These are phyloP conservation scores for Meda fulgida DNA, from an alignment of 2,797 vertebrate genomes.

Conservation along the genomic window DNA sequence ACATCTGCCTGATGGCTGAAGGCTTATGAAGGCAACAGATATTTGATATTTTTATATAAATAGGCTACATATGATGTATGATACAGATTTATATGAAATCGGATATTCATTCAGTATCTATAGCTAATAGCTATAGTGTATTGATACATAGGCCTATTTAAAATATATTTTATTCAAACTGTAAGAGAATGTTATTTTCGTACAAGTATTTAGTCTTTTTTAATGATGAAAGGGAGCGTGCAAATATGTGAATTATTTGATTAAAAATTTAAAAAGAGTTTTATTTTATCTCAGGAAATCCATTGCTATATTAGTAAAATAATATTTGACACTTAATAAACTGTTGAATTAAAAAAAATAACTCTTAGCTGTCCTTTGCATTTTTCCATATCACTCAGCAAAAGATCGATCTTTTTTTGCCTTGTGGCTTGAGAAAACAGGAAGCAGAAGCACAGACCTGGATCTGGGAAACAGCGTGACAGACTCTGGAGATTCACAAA, in stretches of 20 bases:
- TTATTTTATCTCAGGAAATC: conserved; percentile 3
- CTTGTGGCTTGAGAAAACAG: conserved; percentile 26
- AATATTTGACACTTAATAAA: conserved; percentile 32
- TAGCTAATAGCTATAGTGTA: neutral
- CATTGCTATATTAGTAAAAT: neutral
- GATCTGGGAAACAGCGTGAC: conserved; percentile 16
- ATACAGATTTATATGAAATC: conserved; percentile 1
- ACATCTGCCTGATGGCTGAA: conserved; percentile 28
- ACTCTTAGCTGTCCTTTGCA: neutral
- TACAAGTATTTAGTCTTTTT: conserved; percentile 17
- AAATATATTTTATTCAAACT: conserved; percentile 45
- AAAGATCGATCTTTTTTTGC: neutral
- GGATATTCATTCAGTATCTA: neutral
- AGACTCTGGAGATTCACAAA: conserved; percentile 41
- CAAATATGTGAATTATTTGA: neutral
- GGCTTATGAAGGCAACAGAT: conserved; percentile 37
- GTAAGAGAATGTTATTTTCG: conserved; percentile 17
- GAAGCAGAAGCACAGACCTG: neutral
- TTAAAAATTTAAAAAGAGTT: neutral
- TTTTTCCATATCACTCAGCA: neutral
- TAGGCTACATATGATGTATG: neutral
- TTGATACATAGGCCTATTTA: neutral
- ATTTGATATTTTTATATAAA: conserved; percentile 7
- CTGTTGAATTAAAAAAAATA: neutral
- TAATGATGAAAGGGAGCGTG: neutral